Percentiles rank a stretch among this genome's conserved stretches.
Evolutionary conservation across 2,888 invertebrate genomes (phyloP).

Genomic region (Lymantria dispar): DNA sequence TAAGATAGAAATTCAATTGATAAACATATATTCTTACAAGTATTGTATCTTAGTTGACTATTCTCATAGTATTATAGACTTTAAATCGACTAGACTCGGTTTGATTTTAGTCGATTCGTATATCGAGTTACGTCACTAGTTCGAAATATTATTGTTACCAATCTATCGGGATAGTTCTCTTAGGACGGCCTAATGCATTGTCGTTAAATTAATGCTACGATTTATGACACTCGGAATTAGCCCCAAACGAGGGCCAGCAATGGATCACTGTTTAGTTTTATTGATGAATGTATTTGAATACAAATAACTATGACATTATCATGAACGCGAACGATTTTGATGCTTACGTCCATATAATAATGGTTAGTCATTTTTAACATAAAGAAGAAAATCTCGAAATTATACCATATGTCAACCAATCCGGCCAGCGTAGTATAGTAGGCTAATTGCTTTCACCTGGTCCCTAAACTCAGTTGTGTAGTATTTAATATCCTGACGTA

Average conservation of each 20-base stretch:
- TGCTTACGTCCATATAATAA: conserved; percentile 11
- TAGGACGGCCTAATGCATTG: conserved; percentile 78
- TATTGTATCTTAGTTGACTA: conserved; percentile 17
- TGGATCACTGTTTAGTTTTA: conserved; percentile 54
- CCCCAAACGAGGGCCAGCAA: conserved; percentile 44
- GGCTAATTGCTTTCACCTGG: too few relatives aligned
- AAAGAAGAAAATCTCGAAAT: too few relatives aligned
- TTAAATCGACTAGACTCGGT: conserved; percentile 19
- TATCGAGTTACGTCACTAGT: conserved; percentile 35
- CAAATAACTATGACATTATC: conserved; percentile 35
- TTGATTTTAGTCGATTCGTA: conserved; percentile 18
- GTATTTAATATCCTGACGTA: too few relatives aligned
- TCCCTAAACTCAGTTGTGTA: too few relatives aligned
- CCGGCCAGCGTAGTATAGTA: too few relatives aligned
- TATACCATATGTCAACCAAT: too few relatives aligned
- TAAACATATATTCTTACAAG: conserved; percentile 30
- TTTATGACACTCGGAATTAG: conserved; percentile 78
- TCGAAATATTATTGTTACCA: conserved; percentile 64
- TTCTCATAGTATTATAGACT: conserved; percentile 26
- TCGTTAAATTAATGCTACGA: conserved; percentile 80
- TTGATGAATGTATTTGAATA: conserved; percentile 55
- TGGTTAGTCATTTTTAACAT: too few relatives aligned
- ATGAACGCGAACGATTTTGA: conserved; percentile 21
- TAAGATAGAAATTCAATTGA: conserved; percentile 63
- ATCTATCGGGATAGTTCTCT: conserved; percentile 84